These are phyloP conservation scores for Amiota minor DNA, from an alignment of 2,888 invertebrate genomes.

Conservation along the genomic window DNA sequence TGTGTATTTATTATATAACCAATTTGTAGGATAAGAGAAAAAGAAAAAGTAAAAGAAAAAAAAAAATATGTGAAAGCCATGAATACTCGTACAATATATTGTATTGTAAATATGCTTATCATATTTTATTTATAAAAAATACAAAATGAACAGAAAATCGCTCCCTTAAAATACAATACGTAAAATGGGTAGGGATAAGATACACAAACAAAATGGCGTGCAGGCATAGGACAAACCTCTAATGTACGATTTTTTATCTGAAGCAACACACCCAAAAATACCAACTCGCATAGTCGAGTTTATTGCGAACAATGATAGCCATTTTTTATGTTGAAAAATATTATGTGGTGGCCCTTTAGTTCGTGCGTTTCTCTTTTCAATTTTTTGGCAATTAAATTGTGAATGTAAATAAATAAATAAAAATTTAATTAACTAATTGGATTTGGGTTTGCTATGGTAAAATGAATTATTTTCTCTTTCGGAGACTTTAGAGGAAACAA, in stretches of 20 bases:
- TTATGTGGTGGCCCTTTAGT: background rate
- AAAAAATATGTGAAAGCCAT: background rate
- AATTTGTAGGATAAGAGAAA: too few relatives aligned
- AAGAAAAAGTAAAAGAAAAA: background rate
- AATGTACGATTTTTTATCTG: background rate
- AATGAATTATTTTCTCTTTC: too few relatives aligned
- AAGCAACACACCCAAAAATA: slow-evolving; percentile 18
- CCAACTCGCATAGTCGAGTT: background rate
- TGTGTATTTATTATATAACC: background rate
- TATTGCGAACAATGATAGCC: background rate
- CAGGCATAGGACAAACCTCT: slow-evolving; percentile 2
- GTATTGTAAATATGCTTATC: background rate
- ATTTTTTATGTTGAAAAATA: background rate
- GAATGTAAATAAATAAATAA: slow-evolving; percentile 10
- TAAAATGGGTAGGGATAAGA: background rate
- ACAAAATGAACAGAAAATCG: background rate
- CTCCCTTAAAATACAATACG: background rate
- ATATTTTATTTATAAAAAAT: background rate
- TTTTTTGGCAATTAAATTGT: slow-evolving; percentile 22
- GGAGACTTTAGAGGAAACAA: too few relatives aligned
- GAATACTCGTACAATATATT: background rate
- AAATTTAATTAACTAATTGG: slow-evolving; percentile 65
- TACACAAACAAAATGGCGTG: background rate
- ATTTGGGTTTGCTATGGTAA: slow-evolving; percentile 35
- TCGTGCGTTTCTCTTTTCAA: background rate